Evolutionary conservation across 2,888 invertebrate species (phyloP).

Genomic region (Linyphia triangularis): DNA sequence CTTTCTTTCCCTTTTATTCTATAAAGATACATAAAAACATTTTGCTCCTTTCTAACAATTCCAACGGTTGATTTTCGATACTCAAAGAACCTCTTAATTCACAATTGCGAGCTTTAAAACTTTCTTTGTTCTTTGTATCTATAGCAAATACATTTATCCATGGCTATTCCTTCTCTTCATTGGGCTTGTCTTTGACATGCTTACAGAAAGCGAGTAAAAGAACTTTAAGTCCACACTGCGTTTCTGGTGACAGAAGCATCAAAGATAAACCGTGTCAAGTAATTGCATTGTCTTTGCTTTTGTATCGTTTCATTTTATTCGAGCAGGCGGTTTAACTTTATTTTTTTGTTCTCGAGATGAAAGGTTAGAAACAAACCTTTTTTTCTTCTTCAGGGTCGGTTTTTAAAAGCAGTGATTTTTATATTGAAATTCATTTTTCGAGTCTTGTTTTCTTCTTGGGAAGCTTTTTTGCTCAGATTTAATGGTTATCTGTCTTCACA

Average conservation of each 20-base stretch:
- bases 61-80: no score
- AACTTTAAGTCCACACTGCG: slow-evolving; percentile 5
- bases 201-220: slow-evolving; percentile 30
- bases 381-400: slow-evolving; percentile 2
- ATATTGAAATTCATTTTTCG: slow-evolving; percentile 51
- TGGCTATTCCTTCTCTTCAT: neutral
- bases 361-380: slow-evolving; percentile 54
- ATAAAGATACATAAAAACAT: no score
- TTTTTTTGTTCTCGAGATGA: slow-evolving; percentile 36
- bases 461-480: slow-evolving; percentile 51
- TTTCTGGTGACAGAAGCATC: slow-evolving; percentile 7
- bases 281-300: slow-evolving; percentile 45
- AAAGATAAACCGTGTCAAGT: slow-evolving; percentile 56
- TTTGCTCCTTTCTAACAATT: no score
- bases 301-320: slow-evolving; percentile 56
- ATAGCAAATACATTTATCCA: slow-evolving; percentile 44
- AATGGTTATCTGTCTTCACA: slow-evolving; percentile 49
- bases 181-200: slow-evolving; percentile 21
- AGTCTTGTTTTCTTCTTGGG: neutral
- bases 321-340: slow-evolving; percentile 40
- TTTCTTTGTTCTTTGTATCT: slow-evolving; percentile 15
- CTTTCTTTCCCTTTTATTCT: no score
- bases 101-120: slow-evolving; percentile 2
- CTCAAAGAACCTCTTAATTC: neutral
- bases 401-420: slow-evolving; percentile 62